These are phyloP conservation scores for Hippocampus guttulatus DNA, from an alignment of 2,113 vertebrate species.

Conservation along the genomic window DNA sequence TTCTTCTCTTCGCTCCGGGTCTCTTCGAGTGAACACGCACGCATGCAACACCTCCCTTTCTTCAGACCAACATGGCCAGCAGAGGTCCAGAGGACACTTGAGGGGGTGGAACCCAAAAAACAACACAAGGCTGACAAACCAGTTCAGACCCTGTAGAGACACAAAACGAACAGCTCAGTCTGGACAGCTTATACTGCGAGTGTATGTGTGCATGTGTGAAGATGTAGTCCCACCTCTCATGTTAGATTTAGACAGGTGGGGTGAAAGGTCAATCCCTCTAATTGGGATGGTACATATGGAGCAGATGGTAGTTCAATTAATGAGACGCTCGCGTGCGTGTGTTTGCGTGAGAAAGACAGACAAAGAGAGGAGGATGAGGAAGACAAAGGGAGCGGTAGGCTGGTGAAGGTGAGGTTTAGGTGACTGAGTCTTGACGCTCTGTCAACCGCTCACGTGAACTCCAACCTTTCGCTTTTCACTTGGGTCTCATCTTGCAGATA, in stretches of 20 bases:
- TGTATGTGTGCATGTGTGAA: background rate
- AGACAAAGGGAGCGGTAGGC: slow-evolving; percentile 15
- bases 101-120: slow-evolving; percentile 41
- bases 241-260: slow-evolving; percentile 60
- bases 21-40: slow-evolving; percentile 24
- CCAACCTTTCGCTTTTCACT: slow-evolving; percentile 19
- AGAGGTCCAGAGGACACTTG: slow-evolving; percentile 49
- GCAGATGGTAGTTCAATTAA: slow-evolving; percentile 61
- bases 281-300: slow-evolving; percentile 62
- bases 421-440: slow-evolving; percentile 31
- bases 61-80: slow-evolving; percentile 55
- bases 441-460: slow-evolving; percentile 15
- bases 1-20: slow-evolving; percentile 12
- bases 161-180: slow-evolving; percentile 58
- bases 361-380: background rate
- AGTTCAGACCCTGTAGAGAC: slow-evolving; percentile 66
- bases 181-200: slow-evolving; percentile 18
- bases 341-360: background rate
- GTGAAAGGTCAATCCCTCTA: slow-evolving; percentile 61
- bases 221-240: slow-evolving; percentile 22
- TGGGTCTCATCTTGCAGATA: background rate
- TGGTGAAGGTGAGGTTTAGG: slow-evolving; percentile 27
- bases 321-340: slow-evolving; percentile 28
- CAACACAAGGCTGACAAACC: slow-evolving; percentile 56
- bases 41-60: slow-evolving; percentile 15